phyloP scores from a whole-genome alignment of 30 jellyfish, hydroid and myxozoan species.

The Aurelia sp. region DNA sequence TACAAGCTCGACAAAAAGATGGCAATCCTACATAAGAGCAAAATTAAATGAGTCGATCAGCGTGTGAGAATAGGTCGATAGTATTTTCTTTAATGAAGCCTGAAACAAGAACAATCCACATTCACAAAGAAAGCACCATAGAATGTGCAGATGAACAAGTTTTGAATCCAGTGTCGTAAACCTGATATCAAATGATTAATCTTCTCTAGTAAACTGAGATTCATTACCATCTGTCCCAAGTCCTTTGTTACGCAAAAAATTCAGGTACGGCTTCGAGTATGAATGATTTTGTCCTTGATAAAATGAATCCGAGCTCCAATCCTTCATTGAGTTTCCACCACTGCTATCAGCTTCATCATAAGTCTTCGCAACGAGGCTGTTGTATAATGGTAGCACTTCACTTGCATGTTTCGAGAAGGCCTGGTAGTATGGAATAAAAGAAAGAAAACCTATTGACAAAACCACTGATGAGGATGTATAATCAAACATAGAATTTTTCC shows the following conservation, averaged over 20 bases:
- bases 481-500: too few species aligned
- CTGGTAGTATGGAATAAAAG: constrained; percentile 22
- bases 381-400: constrained; percentile 96
- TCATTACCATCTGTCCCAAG: constrained; percentile 77
- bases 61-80: too few species aligned
- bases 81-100: too few species aligned
- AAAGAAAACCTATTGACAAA: too few species aligned
- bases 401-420: constrained; percentile 96
- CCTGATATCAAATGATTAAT: constrained; percentile 1
- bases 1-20: too few species aligned
- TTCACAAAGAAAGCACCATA: too few species aligned
- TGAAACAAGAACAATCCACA: too few species aligned
- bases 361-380: constrained; percentile 94
- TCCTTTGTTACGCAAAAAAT: constrained; percentile 47
- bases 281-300: constrained; percentile 92
- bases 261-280: constrained; percentile 75
- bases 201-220: constrained; percentile 75
- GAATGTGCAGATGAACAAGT: too few species aligned
- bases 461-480: too few species aligned
- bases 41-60: too few species aligned
- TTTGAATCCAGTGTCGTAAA: too few species aligned
- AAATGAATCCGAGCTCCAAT: constrained; percentile 96
- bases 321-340: constrained; percentile 74
- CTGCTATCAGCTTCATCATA: constrained; percentile 85
- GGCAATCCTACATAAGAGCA: too few species aligned